Percentiles rank a stretch among this genome's conserved stretches.
Evolutionary conservation across 2,113 vertebrate genomes (phyloP).

Genomic region (Lagopus muta): DNA sequence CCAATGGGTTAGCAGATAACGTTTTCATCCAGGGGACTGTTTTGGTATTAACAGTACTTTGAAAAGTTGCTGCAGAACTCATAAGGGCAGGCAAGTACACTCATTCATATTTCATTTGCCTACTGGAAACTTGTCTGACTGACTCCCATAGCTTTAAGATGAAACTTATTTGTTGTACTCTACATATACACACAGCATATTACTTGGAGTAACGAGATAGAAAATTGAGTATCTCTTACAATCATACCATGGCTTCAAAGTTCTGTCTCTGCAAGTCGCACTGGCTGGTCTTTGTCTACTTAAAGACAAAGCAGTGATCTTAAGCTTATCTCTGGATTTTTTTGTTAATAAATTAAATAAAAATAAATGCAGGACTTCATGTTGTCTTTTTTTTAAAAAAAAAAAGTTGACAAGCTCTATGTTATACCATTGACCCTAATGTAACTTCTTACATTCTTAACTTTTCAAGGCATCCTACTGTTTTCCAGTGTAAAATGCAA

Average conservation of each 20-base stretch:
- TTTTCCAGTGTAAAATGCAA: conserved; percentile 33
- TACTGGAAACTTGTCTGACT: neutral
- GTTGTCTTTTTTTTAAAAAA: neutral
- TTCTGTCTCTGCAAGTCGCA: neutral
- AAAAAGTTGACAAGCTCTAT: neutral
- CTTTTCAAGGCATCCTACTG: conserved; percentile 51
- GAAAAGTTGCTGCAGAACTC: conserved; percentile 33
- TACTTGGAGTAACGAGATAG: too few species aligned
- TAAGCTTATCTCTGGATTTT: neutral
- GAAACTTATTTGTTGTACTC: too few species aligned
- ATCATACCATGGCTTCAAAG: too few species aligned
- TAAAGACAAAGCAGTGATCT: neutral
- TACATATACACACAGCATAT: too few species aligned
- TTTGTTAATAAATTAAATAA: neutral
- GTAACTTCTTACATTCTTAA: conserved; percentile 38
- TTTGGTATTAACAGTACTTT: conserved; percentile 15
- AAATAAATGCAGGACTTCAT: neutral
- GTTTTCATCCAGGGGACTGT: neutral
- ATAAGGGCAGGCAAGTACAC: neutral
- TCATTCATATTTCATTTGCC: neutral
- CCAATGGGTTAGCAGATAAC: neutral
- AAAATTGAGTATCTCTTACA: too few species aligned
- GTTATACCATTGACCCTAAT: neutral
- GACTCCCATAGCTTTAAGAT: too few species aligned
- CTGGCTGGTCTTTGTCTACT: neutral